Conservation (phyloP, 2,888 invertebrate genomes). For the Colostygia pectinataria region DNA sequence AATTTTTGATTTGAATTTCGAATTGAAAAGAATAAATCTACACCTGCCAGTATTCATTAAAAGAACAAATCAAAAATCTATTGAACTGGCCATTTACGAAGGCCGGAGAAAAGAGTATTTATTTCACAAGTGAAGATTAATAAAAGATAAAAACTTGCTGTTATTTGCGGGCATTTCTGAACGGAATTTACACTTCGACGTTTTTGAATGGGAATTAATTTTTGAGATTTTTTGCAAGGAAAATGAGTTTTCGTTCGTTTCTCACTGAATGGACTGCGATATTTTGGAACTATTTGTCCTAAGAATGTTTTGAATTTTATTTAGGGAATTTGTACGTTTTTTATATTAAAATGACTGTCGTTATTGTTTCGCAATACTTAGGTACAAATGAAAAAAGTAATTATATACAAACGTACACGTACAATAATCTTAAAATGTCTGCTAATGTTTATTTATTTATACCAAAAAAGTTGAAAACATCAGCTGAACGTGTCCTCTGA, state of each 20-base stretch:
- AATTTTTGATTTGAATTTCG: constrained; percentile 24
- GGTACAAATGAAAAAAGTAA: no score
- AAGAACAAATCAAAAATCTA: constrained; percentile 27
- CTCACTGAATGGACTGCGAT: not conserved
- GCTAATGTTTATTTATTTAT: no score
- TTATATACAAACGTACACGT: no score
- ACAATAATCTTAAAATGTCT: no score
- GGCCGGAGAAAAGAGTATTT: constrained; percentile 23
- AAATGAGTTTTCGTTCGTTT: not conserved
- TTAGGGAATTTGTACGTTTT: not conserved
- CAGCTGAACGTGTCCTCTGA: no score
- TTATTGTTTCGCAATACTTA: no score
- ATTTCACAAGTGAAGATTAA: constrained; percentile 20
- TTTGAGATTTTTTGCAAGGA: constrained; percentile 15
- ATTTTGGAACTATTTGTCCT: not conserved
- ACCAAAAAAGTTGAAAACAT: no score
- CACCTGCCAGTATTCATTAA: constrained; percentile 30
- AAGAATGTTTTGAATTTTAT: not conserved
- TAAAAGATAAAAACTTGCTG: constrained; percentile 12
- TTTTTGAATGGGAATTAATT: constrained; percentile 22
- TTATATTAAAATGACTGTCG: no score
- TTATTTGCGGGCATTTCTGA: constrained; percentile 3
- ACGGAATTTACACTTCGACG: constrained; percentile 19
- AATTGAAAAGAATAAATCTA: constrained; percentile 19
- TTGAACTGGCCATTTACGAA: constrained; percentile 25